These are phyloP conservation scores for Drosophila kepulauana DNA, from an alignment of 1,140 invertebrate species.

Conservation along the genomic window DNA sequence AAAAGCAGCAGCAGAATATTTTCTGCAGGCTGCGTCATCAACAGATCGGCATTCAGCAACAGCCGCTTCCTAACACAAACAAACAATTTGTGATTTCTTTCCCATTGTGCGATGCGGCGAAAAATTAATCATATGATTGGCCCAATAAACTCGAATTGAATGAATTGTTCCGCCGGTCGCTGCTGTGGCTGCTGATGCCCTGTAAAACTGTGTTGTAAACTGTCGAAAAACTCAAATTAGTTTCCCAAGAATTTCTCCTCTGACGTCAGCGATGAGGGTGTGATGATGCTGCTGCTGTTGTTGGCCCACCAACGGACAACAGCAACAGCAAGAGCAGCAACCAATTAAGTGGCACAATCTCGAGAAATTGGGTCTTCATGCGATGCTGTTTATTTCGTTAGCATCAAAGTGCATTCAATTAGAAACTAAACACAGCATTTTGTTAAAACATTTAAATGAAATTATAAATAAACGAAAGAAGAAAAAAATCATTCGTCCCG, in stretches of 20 bases:
- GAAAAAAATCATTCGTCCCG: conserved; percentile 28
- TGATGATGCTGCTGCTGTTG: conserved; percentile 17
- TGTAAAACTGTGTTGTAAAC: conserved; percentile 60
- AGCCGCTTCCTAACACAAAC: conserved; percentile 36
- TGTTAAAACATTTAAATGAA: conserved; percentile 58
- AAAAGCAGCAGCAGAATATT: conserved; percentile 16
- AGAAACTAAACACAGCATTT: conserved; percentile 66
- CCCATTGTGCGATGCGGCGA: conserved; percentile 26
- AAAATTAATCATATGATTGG: conserved; percentile 79
- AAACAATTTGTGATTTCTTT: conserved; percentile 39
- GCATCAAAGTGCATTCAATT: conserved; percentile 73
- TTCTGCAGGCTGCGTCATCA: conserved; percentile 66
- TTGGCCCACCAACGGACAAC: neutral
- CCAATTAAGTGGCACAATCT: conserved; percentile 64
- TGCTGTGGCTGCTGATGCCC: conserved; percentile 4
- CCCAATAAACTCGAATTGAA: conserved; percentile 59
- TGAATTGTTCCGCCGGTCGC: neutral
- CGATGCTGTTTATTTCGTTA: conserved; percentile 61
- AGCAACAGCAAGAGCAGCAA: neutral
- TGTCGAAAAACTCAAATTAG: conserved; percentile 36
- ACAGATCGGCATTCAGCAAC: neutral
- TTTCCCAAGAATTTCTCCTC: conserved; percentile 49
- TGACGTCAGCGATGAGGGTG: conserved; percentile 57
- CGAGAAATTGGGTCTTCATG: conserved; percentile 54
- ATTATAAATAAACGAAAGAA: conserved; percentile 53